phyloP scores from a whole-genome alignment of 2,797 vertebrate species.

The Phataginus tetradactyla region DNA sequence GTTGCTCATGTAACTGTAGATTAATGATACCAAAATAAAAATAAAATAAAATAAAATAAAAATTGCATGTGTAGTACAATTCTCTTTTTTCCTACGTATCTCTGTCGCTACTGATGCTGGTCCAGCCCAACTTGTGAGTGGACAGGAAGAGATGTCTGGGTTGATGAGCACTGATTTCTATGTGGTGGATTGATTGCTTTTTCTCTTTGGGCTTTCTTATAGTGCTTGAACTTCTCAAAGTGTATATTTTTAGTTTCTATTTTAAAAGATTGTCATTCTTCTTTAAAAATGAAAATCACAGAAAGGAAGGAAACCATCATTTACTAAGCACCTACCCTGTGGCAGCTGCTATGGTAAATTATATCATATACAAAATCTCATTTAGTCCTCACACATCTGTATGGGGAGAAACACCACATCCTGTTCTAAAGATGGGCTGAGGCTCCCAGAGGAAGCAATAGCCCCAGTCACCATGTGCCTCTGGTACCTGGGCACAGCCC shows the following conservation, averaged over 20 bases:
- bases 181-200: neutral
- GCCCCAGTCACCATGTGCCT: neutral
- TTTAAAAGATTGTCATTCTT: slow-evolving; percentile 3
- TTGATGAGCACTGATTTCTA: neutral
- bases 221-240: slow-evolving; percentile 40
- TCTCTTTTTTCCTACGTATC: neutral
- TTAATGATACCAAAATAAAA: no score
- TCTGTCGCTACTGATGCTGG: neutral
- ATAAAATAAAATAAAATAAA: neutral
- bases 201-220: neutral
- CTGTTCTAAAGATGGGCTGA: neutral
- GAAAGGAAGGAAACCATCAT: neutral
- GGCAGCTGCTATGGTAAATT: neutral
- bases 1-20: no score
- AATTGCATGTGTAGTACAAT: neutral
- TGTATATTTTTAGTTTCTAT: neutral
- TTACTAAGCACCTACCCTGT: neutral
- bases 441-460: neutral
- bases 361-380: neutral
- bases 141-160: neutral
- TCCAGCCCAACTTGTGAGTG: neutral
- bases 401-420: neutral
- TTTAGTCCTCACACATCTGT: neutral
- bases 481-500: neutral
- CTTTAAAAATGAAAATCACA: neutral